Conservation (phyloP, 2,888 invertebrate species). For the Loripinus fragilis region DNA sequence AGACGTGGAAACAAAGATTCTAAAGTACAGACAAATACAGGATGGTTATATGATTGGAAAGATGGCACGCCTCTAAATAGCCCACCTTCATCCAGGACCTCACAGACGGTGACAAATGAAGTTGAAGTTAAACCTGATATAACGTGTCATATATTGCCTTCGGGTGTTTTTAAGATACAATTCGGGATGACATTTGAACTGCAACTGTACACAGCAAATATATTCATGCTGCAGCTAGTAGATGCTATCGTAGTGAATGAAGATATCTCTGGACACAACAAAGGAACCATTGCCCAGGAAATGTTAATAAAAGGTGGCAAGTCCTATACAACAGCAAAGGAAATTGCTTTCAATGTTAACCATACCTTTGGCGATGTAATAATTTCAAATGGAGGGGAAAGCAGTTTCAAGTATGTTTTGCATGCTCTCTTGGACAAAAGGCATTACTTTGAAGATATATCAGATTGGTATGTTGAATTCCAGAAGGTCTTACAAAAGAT, state of each 20-base stretch:
- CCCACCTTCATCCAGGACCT: too few species aligned
- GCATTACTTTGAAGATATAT: neutral
- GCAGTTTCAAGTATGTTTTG: neutral
- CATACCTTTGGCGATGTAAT: neutral
- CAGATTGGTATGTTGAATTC: neutral
- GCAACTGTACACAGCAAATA: constrained; percentile 1
- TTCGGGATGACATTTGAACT: neutral
- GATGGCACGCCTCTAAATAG: too few species aligned
- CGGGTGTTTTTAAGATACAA: neutral
- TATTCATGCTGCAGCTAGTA: neutral
- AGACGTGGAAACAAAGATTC: neutral
- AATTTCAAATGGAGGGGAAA: neutral
- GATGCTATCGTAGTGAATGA: neutral
- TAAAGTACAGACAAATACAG: neutral
- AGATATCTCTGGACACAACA: neutral
- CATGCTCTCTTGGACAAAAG: neutral
- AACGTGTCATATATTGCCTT: neutral
- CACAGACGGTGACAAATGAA: too few species aligned
- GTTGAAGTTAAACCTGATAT: neutral
- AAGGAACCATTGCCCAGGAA: neutral
- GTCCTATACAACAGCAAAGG: neutral
- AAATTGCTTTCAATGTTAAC: neutral
- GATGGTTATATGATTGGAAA: too few species aligned
- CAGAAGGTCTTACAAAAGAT: neutral
- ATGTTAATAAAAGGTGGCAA: neutral